Conservation (phyloP, 2,888 invertebrate genomes). For the Liodrosophila aerea region DNA sequence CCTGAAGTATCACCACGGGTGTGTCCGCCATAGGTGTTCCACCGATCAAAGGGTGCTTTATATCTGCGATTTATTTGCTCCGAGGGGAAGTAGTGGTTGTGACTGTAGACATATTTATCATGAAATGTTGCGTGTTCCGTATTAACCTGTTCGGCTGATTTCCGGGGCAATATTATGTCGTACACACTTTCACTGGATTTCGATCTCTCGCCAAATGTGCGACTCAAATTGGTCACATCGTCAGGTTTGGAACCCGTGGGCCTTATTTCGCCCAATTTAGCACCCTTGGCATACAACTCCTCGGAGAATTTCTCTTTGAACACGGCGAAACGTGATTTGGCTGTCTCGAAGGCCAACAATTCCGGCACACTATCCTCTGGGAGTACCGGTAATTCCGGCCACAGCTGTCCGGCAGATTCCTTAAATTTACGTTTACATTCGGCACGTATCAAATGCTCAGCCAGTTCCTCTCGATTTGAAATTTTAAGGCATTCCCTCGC, state of each 20-base stretch:
- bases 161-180: slow-evolving; percentile 63
- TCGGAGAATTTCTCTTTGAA: slow-evolving; percentile 79
- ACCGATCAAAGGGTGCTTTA: slow-evolving; percentile 47
- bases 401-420: slow-evolving; percentile 1
- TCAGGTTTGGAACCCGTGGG: slow-evolving; percentile 70
- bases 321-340: slow-evolving; percentile 74
- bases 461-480: slow-evolving; percentile 62
- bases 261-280: slow-evolving; percentile 61
- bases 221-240: slow-evolving; percentile 59
- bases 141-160: slow-evolving; percentile 61
- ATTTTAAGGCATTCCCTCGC: slow-evolving; percentile 41
- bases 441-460: slow-evolving; percentile 57
- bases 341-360: slow-evolving; percentile 61
- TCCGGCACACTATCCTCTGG: slow-evolving; percentile 58
- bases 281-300: slow-evolving; percentile 72
- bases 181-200: slow-evolving; percentile 23
- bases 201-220: slow-evolving; percentile 61
- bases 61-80: slow-evolving; percentile 76
- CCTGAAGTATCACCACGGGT: slow-evolving; percentile 57
- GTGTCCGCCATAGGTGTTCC: slow-evolving; percentile 50
- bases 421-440: slow-evolving; percentile 37
- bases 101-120: slow-evolving; percentile 75
- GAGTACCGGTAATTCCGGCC: slow-evolving; percentile 32
- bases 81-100: slow-evolving; percentile 76
- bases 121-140: slow-evolving; percentile 66